phyloP scores from a whole-genome alignment of 2,113 vertebrate species.

The Silurus glanis region DNA sequence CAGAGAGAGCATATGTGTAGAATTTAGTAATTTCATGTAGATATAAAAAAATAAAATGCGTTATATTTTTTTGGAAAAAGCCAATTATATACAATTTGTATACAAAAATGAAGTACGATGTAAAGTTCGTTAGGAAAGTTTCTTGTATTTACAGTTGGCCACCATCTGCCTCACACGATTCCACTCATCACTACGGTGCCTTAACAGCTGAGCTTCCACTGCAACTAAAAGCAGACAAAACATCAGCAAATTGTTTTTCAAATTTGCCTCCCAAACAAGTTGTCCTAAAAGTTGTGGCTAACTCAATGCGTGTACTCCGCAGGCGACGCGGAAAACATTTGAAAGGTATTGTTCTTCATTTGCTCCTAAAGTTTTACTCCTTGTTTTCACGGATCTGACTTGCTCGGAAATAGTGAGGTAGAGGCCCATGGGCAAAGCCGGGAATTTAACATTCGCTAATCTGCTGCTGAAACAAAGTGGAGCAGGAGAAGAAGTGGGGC shows the following conservation, averaged over 20 bases:
- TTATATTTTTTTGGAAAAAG: too few relatives aligned
- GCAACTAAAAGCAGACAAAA: not conserved
- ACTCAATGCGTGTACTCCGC: slow-evolving; percentile 29
- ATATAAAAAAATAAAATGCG: too few relatives aligned
- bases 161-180: not conserved
- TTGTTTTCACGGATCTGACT: slow-evolving; percentile 18
- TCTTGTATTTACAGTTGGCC: too few relatives aligned
- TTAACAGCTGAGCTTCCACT: not conserved
- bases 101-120: too few relatives aligned
- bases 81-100: too few relatives aligned
- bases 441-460: slow-evolving; percentile 26
- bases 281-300: slow-evolving; percentile 9
- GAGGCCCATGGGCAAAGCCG: slow-evolving; percentile 28
- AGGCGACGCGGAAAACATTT: not conserved
- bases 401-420: not conserved
- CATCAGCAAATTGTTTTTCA: not conserved
- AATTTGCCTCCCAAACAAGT: not conserved
- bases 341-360: slow-evolving; percentile 26
- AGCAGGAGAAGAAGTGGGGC: slow-evolving; percentile 40
- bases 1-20: too few relatives aligned
- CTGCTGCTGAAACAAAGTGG: slow-evolving; percentile 32
- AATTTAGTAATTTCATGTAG: too few relatives aligned
- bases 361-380: slow-evolving; percentile 23
- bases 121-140: too few relatives aligned
- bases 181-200: not conserved